Evolutionary conservation across 2,888 invertebrate species (phyloP).

Genomic region (Prosopocoilus inquinatus): DNA sequence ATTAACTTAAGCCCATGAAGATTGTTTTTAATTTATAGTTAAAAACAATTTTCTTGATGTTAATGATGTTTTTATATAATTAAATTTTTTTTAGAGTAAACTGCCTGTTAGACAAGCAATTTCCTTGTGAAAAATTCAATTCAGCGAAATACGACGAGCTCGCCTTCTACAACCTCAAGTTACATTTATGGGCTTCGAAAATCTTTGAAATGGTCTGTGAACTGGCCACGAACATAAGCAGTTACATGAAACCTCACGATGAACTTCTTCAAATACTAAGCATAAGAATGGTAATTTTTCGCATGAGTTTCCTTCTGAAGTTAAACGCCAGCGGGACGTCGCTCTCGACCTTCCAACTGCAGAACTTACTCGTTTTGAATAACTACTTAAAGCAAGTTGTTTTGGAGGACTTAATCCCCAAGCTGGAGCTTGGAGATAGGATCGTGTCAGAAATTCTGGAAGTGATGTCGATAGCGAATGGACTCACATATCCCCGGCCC

Average conservation of each 20-base stretch:
- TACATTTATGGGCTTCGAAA: slow-evolving; percentile 38
- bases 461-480: slow-evolving; percentile 38
- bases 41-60: no score
- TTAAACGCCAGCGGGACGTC: slow-evolving; percentile 27
- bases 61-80: neutral
- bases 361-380: slow-evolving; percentile 40
- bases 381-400: slow-evolving; percentile 43
- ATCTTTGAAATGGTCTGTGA: slow-evolving; percentile 40
- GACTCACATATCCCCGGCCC: slow-evolving; percentile 39
- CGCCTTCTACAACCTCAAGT: slow-evolving; percentile 38
- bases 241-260: slow-evolving; percentile 39
- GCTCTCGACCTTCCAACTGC: slow-evolving; percentile 37
- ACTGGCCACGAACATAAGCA: slow-evolving; percentile 32
- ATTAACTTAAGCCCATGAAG: no score
- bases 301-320: slow-evolving; percentile 37
- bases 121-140: slow-evolving; percentile 37
- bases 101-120: slow-evolving; percentile 34
- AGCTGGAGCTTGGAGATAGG: slow-evolving; percentile 38
- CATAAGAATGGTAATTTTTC: slow-evolving; percentile 37
- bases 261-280: slow-evolving; percentile 40
- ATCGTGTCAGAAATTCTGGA: slow-evolving; percentile 38
- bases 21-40: no score
- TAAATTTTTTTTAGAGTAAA: slow-evolving; percentile 9
- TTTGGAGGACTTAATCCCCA: slow-evolving; percentile 36
- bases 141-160: slow-evolving; percentile 31